Percentiles rank a stretch among this genome's conserved stretches.
Evolutionary conservation across 2,888 invertebrate species (phyloP).

Genomic region (Alcis repandata): DNA sequence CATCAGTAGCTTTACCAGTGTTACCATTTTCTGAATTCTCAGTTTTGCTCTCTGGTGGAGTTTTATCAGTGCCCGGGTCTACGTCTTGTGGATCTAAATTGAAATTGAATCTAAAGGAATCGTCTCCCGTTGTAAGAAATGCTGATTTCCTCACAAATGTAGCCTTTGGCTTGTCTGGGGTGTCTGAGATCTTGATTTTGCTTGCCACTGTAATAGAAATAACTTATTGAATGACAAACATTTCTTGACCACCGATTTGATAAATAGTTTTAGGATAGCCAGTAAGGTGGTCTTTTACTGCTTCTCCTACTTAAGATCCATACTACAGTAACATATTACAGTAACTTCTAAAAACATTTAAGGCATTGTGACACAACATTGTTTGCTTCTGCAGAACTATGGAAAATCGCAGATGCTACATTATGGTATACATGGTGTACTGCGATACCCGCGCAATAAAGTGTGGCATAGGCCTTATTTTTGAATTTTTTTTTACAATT

Average conservation of each 20-base stretch:
- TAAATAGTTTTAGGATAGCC: background rate
- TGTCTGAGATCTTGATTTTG: constrained; percentile 86
- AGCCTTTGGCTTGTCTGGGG: constrained; percentile 85
- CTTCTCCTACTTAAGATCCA: background rate
- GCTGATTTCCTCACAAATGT: constrained; percentile 90
- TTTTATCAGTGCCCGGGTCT: constrained; percentile 50
- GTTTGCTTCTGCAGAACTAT: background rate
- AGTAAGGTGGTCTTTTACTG: constrained; percentile 1
- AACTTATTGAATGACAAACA: constrained; percentile 3
- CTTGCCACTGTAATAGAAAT: constrained; percentile 80
- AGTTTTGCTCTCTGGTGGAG: constrained; percentile 35
- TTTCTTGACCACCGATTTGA: constrained; percentile 1
- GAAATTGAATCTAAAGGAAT: constrained; percentile 86
- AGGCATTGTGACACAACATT: too few species aligned
- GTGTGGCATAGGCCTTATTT: background rate
- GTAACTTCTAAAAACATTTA: too few species aligned
- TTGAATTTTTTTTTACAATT: background rate
- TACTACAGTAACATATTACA: too few species aligned
- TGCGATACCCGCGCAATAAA: too few species aligned
- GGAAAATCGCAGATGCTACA: too few species aligned
- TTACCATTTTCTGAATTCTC: constrained; percentile 41
- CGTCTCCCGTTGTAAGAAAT: constrained; percentile 81
- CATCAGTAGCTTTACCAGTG: constrained; percentile 38
- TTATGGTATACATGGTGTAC: too few species aligned
- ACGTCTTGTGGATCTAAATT: constrained; percentile 63